phyloP scores from a whole-genome alignment of 2,888 invertebrate genomes.

The Sesia bembeciformis region DNA sequence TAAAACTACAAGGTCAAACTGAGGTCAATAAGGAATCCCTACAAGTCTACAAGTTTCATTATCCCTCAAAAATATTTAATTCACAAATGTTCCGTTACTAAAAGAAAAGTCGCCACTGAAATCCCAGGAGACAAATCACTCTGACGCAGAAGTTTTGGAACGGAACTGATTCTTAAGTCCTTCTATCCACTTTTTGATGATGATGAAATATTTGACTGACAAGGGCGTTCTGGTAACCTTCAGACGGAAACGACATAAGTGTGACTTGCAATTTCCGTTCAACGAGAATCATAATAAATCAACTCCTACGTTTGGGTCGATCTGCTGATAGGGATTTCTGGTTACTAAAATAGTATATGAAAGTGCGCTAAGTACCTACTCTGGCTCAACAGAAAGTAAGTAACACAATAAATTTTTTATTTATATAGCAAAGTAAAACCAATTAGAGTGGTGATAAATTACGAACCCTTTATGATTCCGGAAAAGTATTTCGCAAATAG shows the following conservation, averaged over 20 bases:
- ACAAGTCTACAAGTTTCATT: too few species aligned
- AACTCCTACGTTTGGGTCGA: not conserved
- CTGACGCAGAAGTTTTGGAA: constrained; percentile 1
- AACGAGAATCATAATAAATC: not conserved
- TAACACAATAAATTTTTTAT: too few species aligned
- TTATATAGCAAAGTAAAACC: too few species aligned
- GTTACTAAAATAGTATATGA: too few species aligned
- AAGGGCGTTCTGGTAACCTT: not conserved
- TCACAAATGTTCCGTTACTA: not conserved
- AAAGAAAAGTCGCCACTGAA: not conserved
- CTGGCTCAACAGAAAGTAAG: too few species aligned
- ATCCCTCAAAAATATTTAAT: not conserved
- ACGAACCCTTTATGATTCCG: too few species aligned
- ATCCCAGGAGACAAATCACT: constrained; percentile 1
- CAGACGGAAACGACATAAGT: not conserved
- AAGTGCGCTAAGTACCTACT: too few species aligned
- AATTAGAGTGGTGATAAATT: too few species aligned
- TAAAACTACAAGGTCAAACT: too few species aligned
- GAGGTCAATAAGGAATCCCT: too few species aligned
- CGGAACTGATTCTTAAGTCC: not conserved
- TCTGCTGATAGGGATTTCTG: too few species aligned
- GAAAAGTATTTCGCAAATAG: too few species aligned
- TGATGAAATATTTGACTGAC: not conserved
- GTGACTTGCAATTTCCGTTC: not conserved
- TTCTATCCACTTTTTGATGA: not conserved